phyloP scores from a whole-genome alignment of 2,797 vertebrate genomes.

The Neomorphus geoffroyi region DNA sequence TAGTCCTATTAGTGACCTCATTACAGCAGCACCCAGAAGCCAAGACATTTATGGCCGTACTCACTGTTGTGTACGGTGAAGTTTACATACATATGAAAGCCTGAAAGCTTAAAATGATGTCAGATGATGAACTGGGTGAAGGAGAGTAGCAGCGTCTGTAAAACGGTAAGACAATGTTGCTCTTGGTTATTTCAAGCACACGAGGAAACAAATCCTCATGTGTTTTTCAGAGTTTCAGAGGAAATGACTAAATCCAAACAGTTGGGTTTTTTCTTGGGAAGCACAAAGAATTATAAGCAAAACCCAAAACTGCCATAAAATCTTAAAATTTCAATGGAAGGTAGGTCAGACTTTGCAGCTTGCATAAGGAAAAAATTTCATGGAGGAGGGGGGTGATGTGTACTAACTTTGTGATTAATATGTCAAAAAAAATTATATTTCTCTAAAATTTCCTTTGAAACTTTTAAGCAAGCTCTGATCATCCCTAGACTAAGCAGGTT shows the following conservation, averaged over 20 bases:
- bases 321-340: neutral
- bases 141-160: neutral
- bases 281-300: neutral
- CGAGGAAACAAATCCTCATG: neutral
- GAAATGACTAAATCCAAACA: neutral
- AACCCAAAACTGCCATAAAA: neutral
- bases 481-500: neutral
- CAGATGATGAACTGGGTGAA: neutral
- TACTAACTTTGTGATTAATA: neutral
- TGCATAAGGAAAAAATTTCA: neutral
- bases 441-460: neutral
- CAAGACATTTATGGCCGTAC: accelerated
- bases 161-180: neutral
- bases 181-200: neutral
- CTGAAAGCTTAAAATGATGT: neutral
- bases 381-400: neutral
- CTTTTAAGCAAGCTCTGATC: neutral
- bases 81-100: neutral
- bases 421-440: neutral
- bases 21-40: neutral
- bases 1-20: neutral
- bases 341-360: neutral
- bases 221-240: neutral
- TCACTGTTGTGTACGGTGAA: neutral
- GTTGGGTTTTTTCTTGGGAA: neutral